Conservation (phyloP, 2,797 vertebrate genomes). For the Coreius guichenoti region DNA sequence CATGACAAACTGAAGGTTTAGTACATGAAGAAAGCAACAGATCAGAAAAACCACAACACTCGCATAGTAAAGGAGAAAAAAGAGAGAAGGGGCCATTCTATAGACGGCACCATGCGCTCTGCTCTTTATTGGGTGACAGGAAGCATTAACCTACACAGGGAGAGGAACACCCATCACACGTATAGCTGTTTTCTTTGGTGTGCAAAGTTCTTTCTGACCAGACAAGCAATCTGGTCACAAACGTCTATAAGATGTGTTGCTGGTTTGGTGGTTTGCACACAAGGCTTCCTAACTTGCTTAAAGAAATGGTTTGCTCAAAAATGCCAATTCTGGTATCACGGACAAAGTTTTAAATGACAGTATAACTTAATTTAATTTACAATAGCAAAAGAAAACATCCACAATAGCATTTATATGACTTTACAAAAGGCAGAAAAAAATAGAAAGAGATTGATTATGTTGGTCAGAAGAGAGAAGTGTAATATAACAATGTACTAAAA, state of each 20-base stretch:
- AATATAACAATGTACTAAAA: no score
- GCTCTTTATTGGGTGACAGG: slow-evolving; percentile 45
- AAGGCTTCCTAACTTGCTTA: neutral
- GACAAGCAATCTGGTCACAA: neutral
- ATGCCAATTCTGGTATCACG: neutral
- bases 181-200: slow-evolving; percentile 13
- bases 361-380: neutral
- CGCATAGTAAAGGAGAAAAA: neutral
- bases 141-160: slow-evolving; percentile 47
- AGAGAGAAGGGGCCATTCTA: slow-evolving; percentile 11
- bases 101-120: slow-evolving; percentile 5
- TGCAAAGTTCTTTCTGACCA: slow-evolving; percentile 1
- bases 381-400: neutral
- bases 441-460: neutral
- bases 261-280: neutral
- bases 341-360: neutral
- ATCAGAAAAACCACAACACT: slow-evolving; percentile 49
- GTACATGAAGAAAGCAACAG: slow-evolving; percentile 17
- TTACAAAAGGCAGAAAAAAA: neutral
- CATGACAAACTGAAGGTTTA: slow-evolving; percentile 35
- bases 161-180: slow-evolving; percentile 33
- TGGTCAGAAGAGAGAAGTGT: neutral
- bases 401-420: neutral
- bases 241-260: neutral
- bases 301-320: neutral